These are phyloP conservation scores for Meiosimyza decipiens DNA, from an alignment of 2,888 invertebrate species.

Conservation along the genomic window DNA sequence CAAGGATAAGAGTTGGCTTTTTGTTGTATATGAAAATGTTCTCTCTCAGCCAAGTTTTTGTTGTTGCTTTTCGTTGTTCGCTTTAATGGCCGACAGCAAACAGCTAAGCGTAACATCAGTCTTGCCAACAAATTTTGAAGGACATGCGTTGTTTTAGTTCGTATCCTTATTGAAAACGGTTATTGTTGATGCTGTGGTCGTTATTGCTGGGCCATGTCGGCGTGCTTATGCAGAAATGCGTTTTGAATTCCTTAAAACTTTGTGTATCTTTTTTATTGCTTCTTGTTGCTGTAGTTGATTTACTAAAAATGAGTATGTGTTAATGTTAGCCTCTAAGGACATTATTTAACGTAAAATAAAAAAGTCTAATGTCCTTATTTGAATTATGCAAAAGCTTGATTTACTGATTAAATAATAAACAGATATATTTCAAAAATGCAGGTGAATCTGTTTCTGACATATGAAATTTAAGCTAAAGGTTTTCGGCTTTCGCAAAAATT, in stretches of 20 bases:
- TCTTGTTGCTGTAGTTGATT: not conserved
- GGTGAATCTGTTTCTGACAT: too few relatives aligned
- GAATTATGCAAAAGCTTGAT: too few relatives aligned
- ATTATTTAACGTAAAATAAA: constrained; percentile 5
- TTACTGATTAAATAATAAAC: too few relatives aligned
- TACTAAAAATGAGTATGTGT: constrained; percentile 12
- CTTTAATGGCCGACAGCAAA: constrained; percentile 8
- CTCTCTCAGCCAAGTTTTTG: not conserved
- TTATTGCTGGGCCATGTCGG: constrained; percentile 17
- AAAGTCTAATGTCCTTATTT: not conserved
- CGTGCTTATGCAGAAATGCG: constrained; percentile 20
- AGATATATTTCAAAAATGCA: too few relatives aligned
- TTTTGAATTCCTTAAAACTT: constrained; percentile 4
- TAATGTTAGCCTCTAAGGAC: constrained; percentile 10
- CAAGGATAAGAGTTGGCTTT: constrained; percentile 55
- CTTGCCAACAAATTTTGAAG: constrained; percentile 21
- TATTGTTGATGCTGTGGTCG: constrained; percentile 1
- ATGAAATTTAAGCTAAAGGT: too few relatives aligned
- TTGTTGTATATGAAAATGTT: constrained; percentile 24
- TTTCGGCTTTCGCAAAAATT: too few relatives aligned
- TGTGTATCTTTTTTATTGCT: not conserved
- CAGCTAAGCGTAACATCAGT: constrained; percentile 2
- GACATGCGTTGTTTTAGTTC: constrained; percentile 14
- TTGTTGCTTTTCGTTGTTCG: not conserved
- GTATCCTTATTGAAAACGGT: not conserved